Conservation (phyloP, 2,113 vertebrate species). For the Hepsetus odoe region DNA sequence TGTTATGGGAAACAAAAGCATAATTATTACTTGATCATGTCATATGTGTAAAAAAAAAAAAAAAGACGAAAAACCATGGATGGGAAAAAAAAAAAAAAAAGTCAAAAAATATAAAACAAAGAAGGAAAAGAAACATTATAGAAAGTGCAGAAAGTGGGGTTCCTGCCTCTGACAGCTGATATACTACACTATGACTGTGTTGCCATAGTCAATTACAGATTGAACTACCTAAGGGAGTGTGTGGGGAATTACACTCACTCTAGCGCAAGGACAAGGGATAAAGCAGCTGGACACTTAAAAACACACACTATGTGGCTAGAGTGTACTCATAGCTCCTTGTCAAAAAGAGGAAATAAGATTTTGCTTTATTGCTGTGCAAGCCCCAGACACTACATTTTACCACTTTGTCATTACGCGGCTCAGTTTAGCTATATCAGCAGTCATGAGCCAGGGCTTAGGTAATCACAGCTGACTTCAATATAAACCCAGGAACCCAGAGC, state of each 20-base stretch:
- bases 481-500: background rate
- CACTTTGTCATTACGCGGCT: conserved; percentile 10
- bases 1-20: too few species aligned
- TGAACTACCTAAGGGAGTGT: conserved; percentile 45
- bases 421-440: background rate
- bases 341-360: conserved; percentile 67
- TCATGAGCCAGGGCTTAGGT: background rate
- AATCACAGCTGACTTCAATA: conserved; percentile 10
- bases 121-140: background rate
- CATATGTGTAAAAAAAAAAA: background rate
- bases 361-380: conserved; percentile 73
- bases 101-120: too few species aligned
- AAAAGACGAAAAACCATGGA: background rate
- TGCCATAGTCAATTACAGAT: conserved; percentile 58
- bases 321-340: conserved; percentile 66
- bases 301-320: conserved; percentile 47
- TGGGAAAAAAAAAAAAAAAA: background rate
- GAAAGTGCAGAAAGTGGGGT: background rate
- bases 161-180: conserved; percentile 63
- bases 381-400: conserved; percentile 60
- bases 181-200: conserved; percentile 51
- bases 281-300: background rate
- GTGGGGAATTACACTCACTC: background rate
- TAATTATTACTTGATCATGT: too few species aligned
- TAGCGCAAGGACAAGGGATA: conserved; percentile 44